Percentiles rank a stretch among this genome's conserved stretches.
Conservation (phyloP, 2,797 vertebrate species). For the Naso thynnoides region DNA sequence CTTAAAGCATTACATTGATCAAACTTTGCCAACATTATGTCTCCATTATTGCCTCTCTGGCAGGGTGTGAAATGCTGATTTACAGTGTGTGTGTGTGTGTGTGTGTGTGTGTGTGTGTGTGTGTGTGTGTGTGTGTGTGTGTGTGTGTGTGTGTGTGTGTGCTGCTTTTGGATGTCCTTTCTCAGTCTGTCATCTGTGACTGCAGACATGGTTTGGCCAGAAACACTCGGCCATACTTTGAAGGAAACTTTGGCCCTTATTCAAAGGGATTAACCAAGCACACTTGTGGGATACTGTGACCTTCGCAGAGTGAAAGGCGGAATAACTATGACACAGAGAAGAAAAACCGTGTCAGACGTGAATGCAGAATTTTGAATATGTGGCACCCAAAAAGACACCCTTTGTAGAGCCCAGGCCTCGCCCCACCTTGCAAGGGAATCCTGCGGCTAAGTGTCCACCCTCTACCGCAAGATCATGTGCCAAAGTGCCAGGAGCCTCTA, state of each 20-base stretch:
- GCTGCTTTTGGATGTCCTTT: conserved; percentile 17
- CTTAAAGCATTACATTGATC: conserved; percentile 23
- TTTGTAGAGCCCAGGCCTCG: conserved; percentile 39
- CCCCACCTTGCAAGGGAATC: conserved; percentile 78
- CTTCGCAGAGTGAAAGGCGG: conserved; percentile 35
- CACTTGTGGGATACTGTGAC: conserved; percentile 58
- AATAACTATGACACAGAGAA: conserved; percentile 15
- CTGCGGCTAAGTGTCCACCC: conserved; percentile 37
- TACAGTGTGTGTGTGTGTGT: conserved; percentile 9
- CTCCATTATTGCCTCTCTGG: conserved; percentile 15
- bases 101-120: conserved; percentile 25
- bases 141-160: conserved; percentile 23
- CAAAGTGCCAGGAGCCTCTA: conserved; percentile 64
- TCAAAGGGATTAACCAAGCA: conserved; percentile 64
- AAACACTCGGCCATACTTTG: conserved; percentile 37
- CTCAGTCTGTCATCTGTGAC: conserved; percentile 45
- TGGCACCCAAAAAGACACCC: conserved; percentile 29
- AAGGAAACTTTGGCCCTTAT: conserved; percentile 55
- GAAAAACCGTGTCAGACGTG: conserved; percentile 12
- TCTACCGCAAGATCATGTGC: conserved; percentile 50
- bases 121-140: conserved; percentile 26
- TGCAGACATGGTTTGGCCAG: conserved; percentile 26
- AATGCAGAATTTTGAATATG: conserved; percentile 42
- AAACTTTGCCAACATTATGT: conserved; percentile 13
- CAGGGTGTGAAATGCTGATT: conserved; percentile 18